Evolutionary conservation across 1,140 invertebrate genomes (phyloP).

Genomic region (Ladona fulva): DNA sequence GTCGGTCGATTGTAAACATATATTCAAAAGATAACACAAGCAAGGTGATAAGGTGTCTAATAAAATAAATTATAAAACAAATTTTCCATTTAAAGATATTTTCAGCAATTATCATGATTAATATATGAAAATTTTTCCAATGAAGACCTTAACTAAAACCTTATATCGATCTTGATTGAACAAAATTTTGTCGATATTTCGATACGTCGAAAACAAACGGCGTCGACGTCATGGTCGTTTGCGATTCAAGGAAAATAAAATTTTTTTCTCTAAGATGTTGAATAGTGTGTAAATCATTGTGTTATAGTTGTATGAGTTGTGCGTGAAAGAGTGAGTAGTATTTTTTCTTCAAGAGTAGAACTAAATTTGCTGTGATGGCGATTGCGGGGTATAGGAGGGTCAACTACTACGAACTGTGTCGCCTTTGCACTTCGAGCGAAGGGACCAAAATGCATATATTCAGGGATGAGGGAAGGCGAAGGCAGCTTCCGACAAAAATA

Average conservation of each 20-base stretch:
- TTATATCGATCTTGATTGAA: background rate
- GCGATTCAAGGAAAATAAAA: slow-evolving; percentile 10
- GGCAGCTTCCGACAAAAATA: slow-evolving; percentile 53
- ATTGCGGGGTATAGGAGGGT: slow-evolving; percentile 57
- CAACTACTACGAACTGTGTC: slow-evolving; percentile 60
- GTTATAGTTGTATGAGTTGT: slow-evolving; percentile 7
- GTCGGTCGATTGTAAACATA: background rate
- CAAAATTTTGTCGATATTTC: background rate
- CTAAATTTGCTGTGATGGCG: slow-evolving; percentile 1
- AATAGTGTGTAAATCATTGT: background rate
- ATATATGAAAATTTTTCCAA: too few species aligned
- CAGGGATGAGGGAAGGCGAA: slow-evolving; percentile 50
- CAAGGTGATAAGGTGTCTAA: background rate
- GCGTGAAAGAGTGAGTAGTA: background rate
- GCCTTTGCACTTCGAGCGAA: slow-evolving; percentile 55
- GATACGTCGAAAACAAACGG: slow-evolving; percentile 5
- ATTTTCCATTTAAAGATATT: background rate
- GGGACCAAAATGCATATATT: slow-evolving; percentile 56
- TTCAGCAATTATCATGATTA: background rate
- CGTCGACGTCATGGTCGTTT: slow-evolving; percentile 6
- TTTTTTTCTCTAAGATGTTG: slow-evolving; percentile 7
- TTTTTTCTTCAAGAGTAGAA: background rate
- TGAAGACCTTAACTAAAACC: background rate
- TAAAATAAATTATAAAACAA: background rate
- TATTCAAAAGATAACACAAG: background rate